Conservation (phyloP, 1,140 invertebrate genomes). For the Heliconius eleuchia region DNA sequence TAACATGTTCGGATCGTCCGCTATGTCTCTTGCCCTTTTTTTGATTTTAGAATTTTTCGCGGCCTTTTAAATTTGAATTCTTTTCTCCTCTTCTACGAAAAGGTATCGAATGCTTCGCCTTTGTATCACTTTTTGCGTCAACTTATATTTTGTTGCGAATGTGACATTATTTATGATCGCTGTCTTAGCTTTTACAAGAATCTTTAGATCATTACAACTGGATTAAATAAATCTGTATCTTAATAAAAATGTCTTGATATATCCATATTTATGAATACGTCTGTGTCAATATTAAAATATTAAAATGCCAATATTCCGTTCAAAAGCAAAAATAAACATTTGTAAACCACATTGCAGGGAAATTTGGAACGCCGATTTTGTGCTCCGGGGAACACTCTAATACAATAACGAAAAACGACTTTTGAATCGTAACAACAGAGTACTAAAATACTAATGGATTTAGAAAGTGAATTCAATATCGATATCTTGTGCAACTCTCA, state of each 20-base stretch:
- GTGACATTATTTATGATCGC: conserved; percentile 72
- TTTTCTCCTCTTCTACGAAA: conserved; percentile 78
- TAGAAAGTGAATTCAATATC: conserved; percentile 55
- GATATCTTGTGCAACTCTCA: conserved; percentile 48
- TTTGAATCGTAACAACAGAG: conserved; percentile 20
- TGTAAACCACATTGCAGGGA: conserved; percentile 42
- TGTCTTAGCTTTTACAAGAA: conserved; percentile 46
- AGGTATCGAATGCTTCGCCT: conserved; percentile 79
- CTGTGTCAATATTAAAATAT: neutral
- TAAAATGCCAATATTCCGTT: conserved; percentile 23
- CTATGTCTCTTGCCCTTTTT: conserved; percentile 64
- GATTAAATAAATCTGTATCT: neutral
- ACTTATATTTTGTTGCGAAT: conserved; percentile 66
- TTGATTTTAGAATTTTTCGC: conserved; percentile 72
- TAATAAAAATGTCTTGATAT: too few species aligned
- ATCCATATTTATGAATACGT: too few species aligned
- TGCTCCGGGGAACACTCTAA: conserved; percentile 40
- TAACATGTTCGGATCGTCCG: conserved; percentile 54
- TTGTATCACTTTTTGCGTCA: conserved; percentile 79
- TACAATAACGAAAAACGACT: conserved; percentile 39
- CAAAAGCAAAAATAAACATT: conserved; percentile 42
- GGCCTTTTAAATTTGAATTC: conserved; percentile 77
- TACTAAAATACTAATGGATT: conserved; percentile 40
- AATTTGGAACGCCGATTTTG: conserved; percentile 44
- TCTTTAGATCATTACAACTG: conserved; percentile 3